A percentile compares a stretch with the other conserved stretches of the same genome.
phyloP scores from a whole-genome alignment of 2,797 vertebrate species.

The Chloroceryle amazona region DNA sequence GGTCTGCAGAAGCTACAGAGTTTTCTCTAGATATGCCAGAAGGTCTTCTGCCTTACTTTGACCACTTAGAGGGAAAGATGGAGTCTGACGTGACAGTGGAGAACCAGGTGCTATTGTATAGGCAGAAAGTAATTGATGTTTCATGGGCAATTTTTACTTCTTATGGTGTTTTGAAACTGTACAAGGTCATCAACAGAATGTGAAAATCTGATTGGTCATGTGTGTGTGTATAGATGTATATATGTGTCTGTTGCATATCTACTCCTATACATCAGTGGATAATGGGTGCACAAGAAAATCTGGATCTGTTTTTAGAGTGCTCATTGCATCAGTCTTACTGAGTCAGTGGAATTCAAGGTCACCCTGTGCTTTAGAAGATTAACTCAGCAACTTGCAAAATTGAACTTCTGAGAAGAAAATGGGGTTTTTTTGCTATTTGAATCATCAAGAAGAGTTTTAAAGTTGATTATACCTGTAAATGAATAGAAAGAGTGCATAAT shows the following conservation, averaged over 20 bases:
- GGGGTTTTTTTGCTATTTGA: slow-evolving; percentile 17
- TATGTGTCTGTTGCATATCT: neutral
- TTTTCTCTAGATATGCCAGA: neutral
- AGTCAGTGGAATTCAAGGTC: slow-evolving; percentile 14
- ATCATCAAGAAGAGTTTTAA: slow-evolving; percentile 6
- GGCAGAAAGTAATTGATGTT: neutral
- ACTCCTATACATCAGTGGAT: neutral
- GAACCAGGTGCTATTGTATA: neutral
- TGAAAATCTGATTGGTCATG: neutral
- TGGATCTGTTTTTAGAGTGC: neutral
- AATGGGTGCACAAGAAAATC: neutral
- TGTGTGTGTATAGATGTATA: neutral
- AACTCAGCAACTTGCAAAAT: slow-evolving; percentile 39
- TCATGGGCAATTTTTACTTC: neutral
- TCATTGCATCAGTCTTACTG: neutral
- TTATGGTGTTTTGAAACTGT: neutral
- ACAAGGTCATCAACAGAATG: neutral
- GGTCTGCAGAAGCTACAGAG: neutral
- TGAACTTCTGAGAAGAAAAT: slow-evolving; percentile 11
- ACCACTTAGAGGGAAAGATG: neutral
- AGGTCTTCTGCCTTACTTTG: neutral
- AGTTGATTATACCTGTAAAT: neutral
- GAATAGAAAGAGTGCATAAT: neutral
- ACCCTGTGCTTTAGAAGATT: neutral
- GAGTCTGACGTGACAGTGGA: neutral